Evolutionary conservation across 1,140 invertebrate species (phyloP).

Genomic region (Anagrus nilaparvatae): DNA sequence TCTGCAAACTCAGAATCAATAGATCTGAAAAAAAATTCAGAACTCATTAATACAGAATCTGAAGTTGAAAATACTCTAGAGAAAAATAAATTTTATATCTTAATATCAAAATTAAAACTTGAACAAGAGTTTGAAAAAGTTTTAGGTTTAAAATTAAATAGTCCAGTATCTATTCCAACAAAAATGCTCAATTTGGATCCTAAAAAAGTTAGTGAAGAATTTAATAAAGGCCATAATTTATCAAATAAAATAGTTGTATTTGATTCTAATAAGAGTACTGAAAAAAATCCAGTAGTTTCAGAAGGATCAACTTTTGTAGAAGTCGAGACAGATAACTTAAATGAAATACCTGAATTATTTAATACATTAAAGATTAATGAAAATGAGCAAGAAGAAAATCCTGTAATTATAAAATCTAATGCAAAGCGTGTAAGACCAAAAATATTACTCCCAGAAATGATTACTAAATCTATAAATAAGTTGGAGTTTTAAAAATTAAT

Average conservation of each 20-base stretch:
- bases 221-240: too few species aligned
- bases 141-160: too few species aligned
- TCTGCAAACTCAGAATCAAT: background rate
- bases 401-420: constrained; percentile 8
- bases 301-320: too few species aligned
- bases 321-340: too few species aligned
- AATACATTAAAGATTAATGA: too few species aligned
- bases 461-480: constrained; percentile 13
- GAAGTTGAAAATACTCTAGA: background rate
- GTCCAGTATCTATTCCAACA: too few species aligned
- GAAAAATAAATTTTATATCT: background rate
- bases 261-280: too few species aligned
- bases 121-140: too few species aligned
- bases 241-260: too few species aligned
- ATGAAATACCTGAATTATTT: background rate
- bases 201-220: too few species aligned
- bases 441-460: constrained; percentile 14
- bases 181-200: too few species aligned
- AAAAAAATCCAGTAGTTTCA: background rate
- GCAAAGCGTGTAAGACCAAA: constrained; percentile 1
- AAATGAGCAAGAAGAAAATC: background rate
- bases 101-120: background rate
- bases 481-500: constrained; percentile 14
- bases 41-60: background rate
- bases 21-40: background rate